Conservation (phyloP, 2,113 vertebrate species). For the Hipposideros armiger region DNA sequence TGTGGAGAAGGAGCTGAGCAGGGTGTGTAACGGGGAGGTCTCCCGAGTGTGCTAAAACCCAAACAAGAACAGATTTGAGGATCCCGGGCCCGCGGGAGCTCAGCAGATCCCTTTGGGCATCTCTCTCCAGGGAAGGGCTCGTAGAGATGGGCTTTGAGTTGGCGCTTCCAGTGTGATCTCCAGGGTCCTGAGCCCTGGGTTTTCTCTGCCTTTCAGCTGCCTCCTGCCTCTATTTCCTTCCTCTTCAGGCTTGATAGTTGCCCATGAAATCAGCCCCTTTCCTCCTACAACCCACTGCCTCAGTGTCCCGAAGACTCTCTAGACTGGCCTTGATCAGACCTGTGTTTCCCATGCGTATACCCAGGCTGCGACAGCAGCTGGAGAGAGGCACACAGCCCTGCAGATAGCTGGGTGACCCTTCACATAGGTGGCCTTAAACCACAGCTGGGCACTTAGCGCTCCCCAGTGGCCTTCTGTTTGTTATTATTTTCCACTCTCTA, state of each 20-base stretch:
- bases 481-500: not conserved
- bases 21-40: too few species aligned
- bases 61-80: accelerated
- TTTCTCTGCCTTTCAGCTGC: not conserved
- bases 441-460: not conserved
- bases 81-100: accelerated
- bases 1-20: not conserved
- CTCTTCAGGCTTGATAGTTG: not conserved
- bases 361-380: not conserved
- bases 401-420: not conserved
- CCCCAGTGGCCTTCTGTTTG: not conserved
- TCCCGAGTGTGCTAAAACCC: not conserved
- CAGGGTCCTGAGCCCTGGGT: not conserved
- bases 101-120: accelerated
- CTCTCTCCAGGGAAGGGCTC: not conserved
- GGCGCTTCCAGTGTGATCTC: not conserved
- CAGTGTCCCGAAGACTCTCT: not conserved
- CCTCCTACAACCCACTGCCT: not conserved
- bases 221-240: not conserved
- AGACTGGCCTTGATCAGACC: not conserved
- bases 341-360: not conserved
- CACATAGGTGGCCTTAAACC: accelerated
- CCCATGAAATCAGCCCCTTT: not conserved
- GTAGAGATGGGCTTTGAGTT: accelerated
- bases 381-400: not conserved